These are phyloP conservation scores for Mylabris sibirica DNA, from an alignment of 2,888 invertebrate genomes.

Conservation along the genomic window DNA sequence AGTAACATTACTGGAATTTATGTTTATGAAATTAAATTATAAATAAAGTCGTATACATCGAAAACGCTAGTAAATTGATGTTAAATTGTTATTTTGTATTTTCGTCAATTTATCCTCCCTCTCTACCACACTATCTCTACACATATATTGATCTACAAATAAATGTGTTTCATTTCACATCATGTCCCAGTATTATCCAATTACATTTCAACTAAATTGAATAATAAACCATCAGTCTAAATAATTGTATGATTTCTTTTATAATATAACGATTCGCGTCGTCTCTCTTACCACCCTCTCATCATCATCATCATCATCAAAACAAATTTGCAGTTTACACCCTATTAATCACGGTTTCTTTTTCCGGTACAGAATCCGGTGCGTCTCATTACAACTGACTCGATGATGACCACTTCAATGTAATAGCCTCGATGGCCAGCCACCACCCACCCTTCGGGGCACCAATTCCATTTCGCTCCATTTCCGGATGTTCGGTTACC, in stretches of 20 bases:
- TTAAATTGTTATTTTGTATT: not conserved
- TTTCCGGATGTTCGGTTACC: constrained; percentile 11
- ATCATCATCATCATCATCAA: not conserved
- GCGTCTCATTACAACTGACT: constrained; percentile 5
- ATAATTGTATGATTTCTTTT: not conserved
- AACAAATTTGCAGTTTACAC: constrained; percentile 9
- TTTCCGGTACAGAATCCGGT: constrained; percentile 8
- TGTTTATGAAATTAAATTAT: not conserved
- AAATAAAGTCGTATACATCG: not conserved
- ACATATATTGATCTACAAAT: not conserved
- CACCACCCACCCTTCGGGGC: not conserved
- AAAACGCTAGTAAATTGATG: not conserved
- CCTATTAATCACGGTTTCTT: constrained; percentile 12
- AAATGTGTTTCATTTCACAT: not conserved
- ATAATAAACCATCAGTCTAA: not conserved
- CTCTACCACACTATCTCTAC: no score
- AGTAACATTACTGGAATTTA: not conserved
- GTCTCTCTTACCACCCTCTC: not conserved
- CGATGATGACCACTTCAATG: constrained; percentile 9
- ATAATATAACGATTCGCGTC: not conserved
- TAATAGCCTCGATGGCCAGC: constrained; percentile 8
- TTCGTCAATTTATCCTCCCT: not conserved
- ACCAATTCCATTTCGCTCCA: constrained; percentile 1
- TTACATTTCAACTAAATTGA: not conserved
- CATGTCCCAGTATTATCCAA: not conserved